Base-by-base conservation (phyloP, 2,888 invertebrate genomes). In the Zaprionus bogoriensis region DNA sequence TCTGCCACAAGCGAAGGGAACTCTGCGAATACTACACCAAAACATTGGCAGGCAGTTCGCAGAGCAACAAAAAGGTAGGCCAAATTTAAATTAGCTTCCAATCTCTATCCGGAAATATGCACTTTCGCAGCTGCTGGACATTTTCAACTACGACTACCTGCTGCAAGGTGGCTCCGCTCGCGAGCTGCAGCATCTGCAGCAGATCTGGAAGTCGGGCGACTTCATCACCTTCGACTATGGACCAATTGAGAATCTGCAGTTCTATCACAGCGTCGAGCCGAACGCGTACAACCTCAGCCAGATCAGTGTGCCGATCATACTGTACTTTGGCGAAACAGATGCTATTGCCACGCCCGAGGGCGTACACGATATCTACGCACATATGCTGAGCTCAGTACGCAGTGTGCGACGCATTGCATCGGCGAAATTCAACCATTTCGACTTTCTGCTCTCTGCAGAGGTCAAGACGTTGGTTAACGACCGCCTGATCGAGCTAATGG, bases 161-260 rank as follows among this genome's bases (percentile, higher is more conserved):
- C 38, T 89, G 38, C 88, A 86, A 12, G 89, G 88, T 1, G 89
- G 89, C 0, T 89, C 90, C 0, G 54, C 73, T 0, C 80, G 84
- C 2, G 88, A 88, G 57, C 47, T 89, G 12, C 69, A 75, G 1
- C 90, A 89, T 22, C 58, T 88, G 51, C 80, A 87, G 3, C 89
- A 89, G 65, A 72, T 89, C 3, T 85, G 87, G 77, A 76, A 82
- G 45, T 89, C 90, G 3, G 89, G 90, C 0, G 89, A 89, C 53
- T 89, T 89, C 44, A 88, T 87, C 4, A 74, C 87, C 25, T 89
- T 71, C 12, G 90, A 89, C 39, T 88, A 76, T 59, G 89, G 87
- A 2, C 67, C 83, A 3, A 66, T 79, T 0, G 82, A 84, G 5
- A 89, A 89, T 59, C 27, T 74, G 19, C 47, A 74, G 3, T 9